phyloP scores from a whole-genome alignment of 2,113 vertebrate species.

The Empidonax alnorum region DNA sequence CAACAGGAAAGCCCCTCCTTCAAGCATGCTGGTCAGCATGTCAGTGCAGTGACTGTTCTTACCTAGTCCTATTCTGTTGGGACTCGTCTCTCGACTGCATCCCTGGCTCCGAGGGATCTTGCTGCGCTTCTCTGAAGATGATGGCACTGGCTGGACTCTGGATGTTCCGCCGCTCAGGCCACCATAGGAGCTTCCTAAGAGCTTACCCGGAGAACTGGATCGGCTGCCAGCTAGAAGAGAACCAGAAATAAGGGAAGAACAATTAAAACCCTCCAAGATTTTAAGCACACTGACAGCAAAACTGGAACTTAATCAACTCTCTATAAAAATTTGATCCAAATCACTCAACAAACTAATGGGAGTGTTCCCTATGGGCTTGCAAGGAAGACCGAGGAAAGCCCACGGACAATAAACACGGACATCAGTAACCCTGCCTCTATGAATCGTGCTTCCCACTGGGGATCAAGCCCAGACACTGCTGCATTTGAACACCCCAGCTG shows the following conservation, averaged over 20 bases:
- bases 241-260: background rate
- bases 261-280: background rate
- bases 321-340: background rate
- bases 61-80: conserved; percentile 93
- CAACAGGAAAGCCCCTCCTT: background rate
- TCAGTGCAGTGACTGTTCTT: conserved; percentile 59
- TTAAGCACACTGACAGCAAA: background rate
- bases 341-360: background rate
- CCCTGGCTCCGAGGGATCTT: conserved; percentile 96
- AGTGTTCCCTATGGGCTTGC: background rate
- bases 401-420: background rate
- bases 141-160: conserved; percentile 78
- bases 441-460: background rate
- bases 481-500: background rate
- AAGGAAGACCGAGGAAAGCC: background rate
- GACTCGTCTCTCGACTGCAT: conserved; percentile 96
- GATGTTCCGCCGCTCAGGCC: conserved; percentile 77
- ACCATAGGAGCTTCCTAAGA: conserved; percentile 88
- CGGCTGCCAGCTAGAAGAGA: conserved; percentile 89
- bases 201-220: conserved; percentile 94
- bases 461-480: background rate
- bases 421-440: background rate
- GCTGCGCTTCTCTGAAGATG: conserved; percentile 87
- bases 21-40: accelerated
- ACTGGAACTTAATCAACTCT: background rate